These are phyloP conservation scores for Drosophila barbarae DNA, from an alignment of 2,888 invertebrate species.

Conservation along the genomic window DNA sequence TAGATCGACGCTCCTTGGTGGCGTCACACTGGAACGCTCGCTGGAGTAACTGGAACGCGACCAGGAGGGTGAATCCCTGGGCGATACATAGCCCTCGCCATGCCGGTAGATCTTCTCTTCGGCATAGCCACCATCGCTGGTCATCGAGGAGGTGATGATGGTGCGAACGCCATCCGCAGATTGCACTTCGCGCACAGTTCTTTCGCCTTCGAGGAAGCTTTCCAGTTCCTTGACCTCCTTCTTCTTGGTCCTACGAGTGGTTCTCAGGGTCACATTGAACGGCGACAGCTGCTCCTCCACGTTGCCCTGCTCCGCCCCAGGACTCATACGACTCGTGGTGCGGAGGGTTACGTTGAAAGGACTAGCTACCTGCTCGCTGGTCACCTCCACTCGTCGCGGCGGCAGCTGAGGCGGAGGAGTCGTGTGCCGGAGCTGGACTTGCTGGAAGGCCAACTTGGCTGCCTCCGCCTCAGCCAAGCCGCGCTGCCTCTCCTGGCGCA, in stretches of 20 bases:
- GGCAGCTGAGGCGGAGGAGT: constrained; percentile 16
- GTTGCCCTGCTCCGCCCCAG: constrained; percentile 62
- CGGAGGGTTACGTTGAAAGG: constrained; percentile 80
- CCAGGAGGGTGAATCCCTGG: constrained; percentile 66
- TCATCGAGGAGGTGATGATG: constrained; percentile 78
- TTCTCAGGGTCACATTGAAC: constrained; percentile 74
- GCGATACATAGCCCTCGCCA: constrained; percentile 76
- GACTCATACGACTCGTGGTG: constrained; percentile 78
- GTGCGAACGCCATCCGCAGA: constrained; percentile 77
- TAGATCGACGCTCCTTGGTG: constrained; percentile 75
- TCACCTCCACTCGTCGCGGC: constrained; percentile 77
- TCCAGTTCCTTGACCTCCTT: constrained; percentile 57
- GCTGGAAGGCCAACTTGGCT: constrained; percentile 80
- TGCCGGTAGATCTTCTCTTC: constrained; percentile 77
- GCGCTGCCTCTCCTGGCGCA: constrained; percentile 81
- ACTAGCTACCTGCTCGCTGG: constrained; percentile 60
- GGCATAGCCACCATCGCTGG: constrained; percentile 73
- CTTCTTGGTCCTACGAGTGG: constrained; percentile 57
- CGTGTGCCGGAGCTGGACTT: constrained; percentile 83
- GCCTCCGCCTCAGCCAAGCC: constrained; percentile 80
- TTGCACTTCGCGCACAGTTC: constrained; percentile 83
- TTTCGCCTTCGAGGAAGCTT: constrained; percentile 86
- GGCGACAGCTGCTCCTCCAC: constrained; percentile 69
- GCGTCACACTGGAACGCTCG: constrained; percentile 71
- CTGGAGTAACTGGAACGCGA: constrained; percentile 68